These are phyloP conservation scores for Brachionus asplanchnoidis DNA, from an alignment of 1,140 invertebrate species.

Conservation along the genomic window DNA sequence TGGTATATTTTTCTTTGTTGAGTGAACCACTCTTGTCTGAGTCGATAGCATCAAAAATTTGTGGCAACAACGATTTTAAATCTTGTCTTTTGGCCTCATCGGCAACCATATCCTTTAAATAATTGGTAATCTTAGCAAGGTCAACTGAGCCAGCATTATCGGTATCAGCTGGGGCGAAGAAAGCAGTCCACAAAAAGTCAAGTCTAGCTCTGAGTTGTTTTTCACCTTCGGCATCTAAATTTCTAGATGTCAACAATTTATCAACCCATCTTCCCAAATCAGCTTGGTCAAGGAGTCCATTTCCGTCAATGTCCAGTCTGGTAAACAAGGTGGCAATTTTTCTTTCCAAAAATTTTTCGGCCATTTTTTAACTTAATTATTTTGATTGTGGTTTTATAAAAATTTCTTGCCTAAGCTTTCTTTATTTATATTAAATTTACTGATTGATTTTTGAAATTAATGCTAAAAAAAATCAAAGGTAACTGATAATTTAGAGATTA, in stretches of 20 bases:
- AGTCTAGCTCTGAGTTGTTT: not conserved
- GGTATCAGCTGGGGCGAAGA: conserved; percentile 25
- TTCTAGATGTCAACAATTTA: not conserved
- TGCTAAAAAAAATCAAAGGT: no score
- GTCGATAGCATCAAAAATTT: conserved; percentile 34
- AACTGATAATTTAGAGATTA: no score
- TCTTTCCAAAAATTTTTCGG: not conserved
- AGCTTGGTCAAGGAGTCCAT: not conserved
- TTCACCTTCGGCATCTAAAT: not conserved
- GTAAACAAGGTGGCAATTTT: conserved; percentile 19
- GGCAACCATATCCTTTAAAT: not conserved
- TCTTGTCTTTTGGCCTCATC: not conserved
- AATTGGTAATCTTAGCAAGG: not conserved
- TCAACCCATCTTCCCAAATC: conserved; percentile 26
- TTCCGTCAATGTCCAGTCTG: not conserved
- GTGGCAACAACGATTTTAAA: not conserved
- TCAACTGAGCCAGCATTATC: not conserved
- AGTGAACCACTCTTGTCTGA: not conserved
- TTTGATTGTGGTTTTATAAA: no score
- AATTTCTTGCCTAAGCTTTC: no score
- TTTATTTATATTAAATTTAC: no score
- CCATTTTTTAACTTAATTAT: not conserved
- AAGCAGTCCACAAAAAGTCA: not conserved
- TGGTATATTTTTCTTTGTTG: not conserved
- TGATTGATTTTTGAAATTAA: no score